These are phyloP conservation scores for Euborellia annulipes DNA, from an alignment of 1,140 invertebrate species.

Conservation along the genomic window DNA sequence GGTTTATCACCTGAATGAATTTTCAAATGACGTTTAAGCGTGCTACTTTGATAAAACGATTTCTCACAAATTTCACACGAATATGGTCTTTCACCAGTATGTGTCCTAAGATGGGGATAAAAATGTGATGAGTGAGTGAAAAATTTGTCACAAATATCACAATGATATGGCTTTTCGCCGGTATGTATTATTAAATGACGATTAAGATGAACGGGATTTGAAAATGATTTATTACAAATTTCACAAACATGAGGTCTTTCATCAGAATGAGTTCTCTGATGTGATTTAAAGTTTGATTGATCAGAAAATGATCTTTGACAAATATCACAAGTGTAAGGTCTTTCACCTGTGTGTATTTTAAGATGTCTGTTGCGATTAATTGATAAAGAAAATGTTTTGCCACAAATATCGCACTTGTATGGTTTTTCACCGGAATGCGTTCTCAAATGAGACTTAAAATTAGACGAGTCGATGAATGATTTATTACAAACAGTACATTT, in stretches of 20 bases:
- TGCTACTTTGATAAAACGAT: no score
- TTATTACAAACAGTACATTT: conserved; percentile 49
- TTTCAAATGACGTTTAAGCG: no score
- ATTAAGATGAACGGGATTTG: conserved; percentile 28
- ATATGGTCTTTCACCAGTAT: no score
- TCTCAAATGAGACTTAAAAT: conserved; percentile 70
- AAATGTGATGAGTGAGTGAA: no score
- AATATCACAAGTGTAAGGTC: conserved; percentile 12
- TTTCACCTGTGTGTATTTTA: conserved; percentile 12
- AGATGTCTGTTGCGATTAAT: conserved; percentile 39
- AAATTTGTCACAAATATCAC: conserved; percentile 31
- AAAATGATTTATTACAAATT: conserved; percentile 25
- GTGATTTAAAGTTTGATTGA: conserved; percentile 10
- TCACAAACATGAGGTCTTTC: conserved; percentile 24
- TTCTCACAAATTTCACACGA: no score
- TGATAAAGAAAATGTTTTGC: conserved; percentile 45
- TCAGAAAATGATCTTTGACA: conserved; percentile 12
- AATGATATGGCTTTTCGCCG: conserved; percentile 31
- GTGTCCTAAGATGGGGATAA: no score
- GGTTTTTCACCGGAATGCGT: conserved; percentile 48
- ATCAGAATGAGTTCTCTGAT: conserved; percentile 11
- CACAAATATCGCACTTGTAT: conserved; percentile 42
- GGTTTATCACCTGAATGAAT: no score
- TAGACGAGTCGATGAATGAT: conserved; percentile 56
- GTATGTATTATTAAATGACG: conserved; percentile 34